Base-by-base conservation (phyloP, 2,888 invertebrate species). In the Conistra vaccinii region DNA sequence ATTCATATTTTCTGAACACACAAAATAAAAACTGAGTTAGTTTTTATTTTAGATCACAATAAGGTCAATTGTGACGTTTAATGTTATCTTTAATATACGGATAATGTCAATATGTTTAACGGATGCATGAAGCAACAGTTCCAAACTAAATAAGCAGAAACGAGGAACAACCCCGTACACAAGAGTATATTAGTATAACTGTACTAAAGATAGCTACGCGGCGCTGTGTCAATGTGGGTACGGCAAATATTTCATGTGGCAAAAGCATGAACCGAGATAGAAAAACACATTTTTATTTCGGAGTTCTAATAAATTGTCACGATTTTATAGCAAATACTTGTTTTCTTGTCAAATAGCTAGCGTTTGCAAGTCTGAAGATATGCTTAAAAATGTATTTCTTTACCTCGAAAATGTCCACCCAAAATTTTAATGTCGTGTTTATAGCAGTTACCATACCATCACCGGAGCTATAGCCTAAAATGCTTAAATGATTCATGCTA, bases 401-500 rank as follows among this genome's bases (percentile, higher is more conserved):
- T 75, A 76, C 83, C 83, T 77, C 72, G 5, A 66, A 66, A 72
- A 69, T 57, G 69, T 81, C 83, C 85, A 87, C 81, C 63, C 73
- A 78, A 77, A 61, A 81, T 71, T 65, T 76, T 69, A 85, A 76
- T 76, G 74, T 81, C 69, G 77, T 76, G 62, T 63, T 76, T 78
- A 75, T 86, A 83, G 82, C 84, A 78, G 74, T 85, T 84, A 83
- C 75, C 81, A 84, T 81, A 88, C 89, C 89, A 87, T 78, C 89
- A 89, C 89, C 86, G 83, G 66, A 84, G 76, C 69, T 76, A 80
- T 79, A 84, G 80, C 84, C 75, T 80, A 84, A 76, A 78, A 87
- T 83, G 66, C 81, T 81, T 26, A 45, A 75, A 82, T 82, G 80
- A 77, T 80, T 83, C 90, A 90, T 90, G 89, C 90, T 86, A 87